Conservation (phyloP, 2,888 invertebrate genomes). For the Eupithecia inturbata region DNA sequence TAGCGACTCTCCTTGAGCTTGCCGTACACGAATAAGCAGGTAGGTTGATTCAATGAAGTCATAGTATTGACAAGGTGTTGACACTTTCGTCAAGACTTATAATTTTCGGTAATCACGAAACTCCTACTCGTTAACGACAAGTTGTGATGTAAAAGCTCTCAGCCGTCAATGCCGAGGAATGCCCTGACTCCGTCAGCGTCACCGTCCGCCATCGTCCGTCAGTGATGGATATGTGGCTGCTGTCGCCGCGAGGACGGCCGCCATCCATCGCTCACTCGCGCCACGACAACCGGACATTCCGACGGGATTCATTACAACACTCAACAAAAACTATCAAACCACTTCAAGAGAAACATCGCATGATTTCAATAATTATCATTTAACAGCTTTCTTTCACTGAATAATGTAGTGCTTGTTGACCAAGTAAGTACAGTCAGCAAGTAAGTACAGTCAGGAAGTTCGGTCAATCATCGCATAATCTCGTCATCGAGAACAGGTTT, state of each 20-base stretch:
- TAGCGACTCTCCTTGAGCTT: constrained; percentile 1
- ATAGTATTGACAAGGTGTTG: neutral
- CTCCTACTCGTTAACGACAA: neutral
- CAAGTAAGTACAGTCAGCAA: neutral
- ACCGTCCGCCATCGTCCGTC: neutral
- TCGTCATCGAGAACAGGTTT: neutral
- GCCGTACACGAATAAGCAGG: neutral
- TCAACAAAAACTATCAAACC: neutral
- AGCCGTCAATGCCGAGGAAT: neutral
- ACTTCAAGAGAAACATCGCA: neutral
- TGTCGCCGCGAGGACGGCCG: neutral
- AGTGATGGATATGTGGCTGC: neutral
- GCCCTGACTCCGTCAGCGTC: neutral
- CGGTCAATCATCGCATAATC: neutral
- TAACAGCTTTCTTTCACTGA: neutral
- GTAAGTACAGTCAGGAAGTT: neutral
- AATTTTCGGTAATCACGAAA: neutral
- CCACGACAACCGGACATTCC: neutral
- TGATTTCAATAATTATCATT: neutral
- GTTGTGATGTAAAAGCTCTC: neutral
- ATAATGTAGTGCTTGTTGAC: neutral
- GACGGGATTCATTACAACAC: neutral
- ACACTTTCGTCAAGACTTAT: neutral
- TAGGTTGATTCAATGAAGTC: neutral
- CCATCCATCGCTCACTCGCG: neutral